phyloP scores from a whole-genome alignment of 2,888 invertebrate genomes.

The Agelastica alni region DNA sequence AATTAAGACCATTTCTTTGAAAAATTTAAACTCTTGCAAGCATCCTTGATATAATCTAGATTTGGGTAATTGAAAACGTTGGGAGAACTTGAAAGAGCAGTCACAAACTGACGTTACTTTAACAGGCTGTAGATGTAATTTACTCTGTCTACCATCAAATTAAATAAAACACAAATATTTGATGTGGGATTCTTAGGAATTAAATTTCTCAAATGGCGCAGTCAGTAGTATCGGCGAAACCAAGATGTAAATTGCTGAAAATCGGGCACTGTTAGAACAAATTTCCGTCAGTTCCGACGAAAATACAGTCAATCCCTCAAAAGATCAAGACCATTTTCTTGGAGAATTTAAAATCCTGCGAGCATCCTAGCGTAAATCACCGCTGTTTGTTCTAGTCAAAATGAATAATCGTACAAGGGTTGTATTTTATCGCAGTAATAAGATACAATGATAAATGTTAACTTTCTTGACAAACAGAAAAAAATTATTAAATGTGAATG shows the following conservation, averaged over 20 bases:
- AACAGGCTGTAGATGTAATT: too few relatives aligned
- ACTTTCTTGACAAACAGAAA: slow-evolving; percentile 8
- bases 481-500: slow-evolving; percentile 12
- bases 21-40: too few relatives aligned
- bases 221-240: background rate
- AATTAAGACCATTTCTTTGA: too few relatives aligned
- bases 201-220: background rate
- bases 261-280: slow-evolving; percentile 8
- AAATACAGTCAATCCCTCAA: slow-evolving; percentile 24
- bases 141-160: too few relatives aligned
- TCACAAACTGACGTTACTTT: too few relatives aligned
- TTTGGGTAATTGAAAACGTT: too few relatives aligned
- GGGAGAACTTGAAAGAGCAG: too few relatives aligned
- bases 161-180: too few relatives aligned
- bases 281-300: slow-evolving; percentile 11
- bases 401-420: slow-evolving; percentile 50
- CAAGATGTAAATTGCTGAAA: slow-evolving; percentile 1
- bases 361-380: slow-evolving; percentile 51
- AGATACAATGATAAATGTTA: slow-evolving; percentile 51
- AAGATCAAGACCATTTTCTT: slow-evolving; percentile 32
- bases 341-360: slow-evolving; percentile 42
- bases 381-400: slow-evolving; percentile 53
- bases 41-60: too few relatives aligned
- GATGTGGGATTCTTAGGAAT: too few relatives aligned
- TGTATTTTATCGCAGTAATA: slow-evolving; percentile 51